phyloP scores from a whole-genome alignment of 1,140 invertebrate genomes.

The Brachystomella parvula region DNA sequence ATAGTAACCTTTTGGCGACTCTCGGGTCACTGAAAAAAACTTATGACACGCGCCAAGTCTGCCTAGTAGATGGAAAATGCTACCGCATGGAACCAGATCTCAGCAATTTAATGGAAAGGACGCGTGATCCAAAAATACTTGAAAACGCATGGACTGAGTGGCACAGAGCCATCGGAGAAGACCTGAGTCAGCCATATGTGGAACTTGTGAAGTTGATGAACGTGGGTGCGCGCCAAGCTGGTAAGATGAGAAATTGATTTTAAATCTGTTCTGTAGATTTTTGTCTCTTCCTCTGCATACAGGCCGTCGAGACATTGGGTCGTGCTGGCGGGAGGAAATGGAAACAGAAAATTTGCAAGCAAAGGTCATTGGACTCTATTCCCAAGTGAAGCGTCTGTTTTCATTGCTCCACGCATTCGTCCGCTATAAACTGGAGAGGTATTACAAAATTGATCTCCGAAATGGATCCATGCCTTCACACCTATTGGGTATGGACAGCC shows the following conservation, averaged over 20 bases:
- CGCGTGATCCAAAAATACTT: conserved; percentile 25
- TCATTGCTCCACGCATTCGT: conserved; percentile 80
- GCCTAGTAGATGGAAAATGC: conserved; percentile 41
- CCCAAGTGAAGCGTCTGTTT: conserved; percentile 70
- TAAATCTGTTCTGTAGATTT: background rate
- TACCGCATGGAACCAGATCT: conserved; percentile 47
- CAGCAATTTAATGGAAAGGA: conserved; percentile 44
- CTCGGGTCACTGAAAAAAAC: conserved; percentile 42
- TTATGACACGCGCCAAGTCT: conserved; percentile 40
- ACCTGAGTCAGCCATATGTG: conserved; percentile 47
- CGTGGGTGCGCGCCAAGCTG: conserved; percentile 50
- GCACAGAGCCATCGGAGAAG: conserved; percentile 48
- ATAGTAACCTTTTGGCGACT: conserved; percentile 40
- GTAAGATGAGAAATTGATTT: conserved; percentile 40
- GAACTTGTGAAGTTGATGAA: conserved; percentile 53
- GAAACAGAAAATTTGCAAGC: conserved; percentile 53
- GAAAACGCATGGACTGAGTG: conserved; percentile 50
- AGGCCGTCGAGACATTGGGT: conserved; percentile 74
- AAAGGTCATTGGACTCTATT: conserved; percentile 58
- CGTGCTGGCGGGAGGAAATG: conserved; percentile 60
- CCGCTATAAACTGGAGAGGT: conserved; percentile 58
- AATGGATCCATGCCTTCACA: conserved; percentile 81
- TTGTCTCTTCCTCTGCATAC: too few relatives aligned
- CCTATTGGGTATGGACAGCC: conserved; percentile 55
- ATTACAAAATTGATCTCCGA: conserved; percentile 59